These are phyloP conservation scores for Morpho helenor DNA, from an alignment of 2,888 invertebrate genomes.

Conservation along the genomic window DNA sequence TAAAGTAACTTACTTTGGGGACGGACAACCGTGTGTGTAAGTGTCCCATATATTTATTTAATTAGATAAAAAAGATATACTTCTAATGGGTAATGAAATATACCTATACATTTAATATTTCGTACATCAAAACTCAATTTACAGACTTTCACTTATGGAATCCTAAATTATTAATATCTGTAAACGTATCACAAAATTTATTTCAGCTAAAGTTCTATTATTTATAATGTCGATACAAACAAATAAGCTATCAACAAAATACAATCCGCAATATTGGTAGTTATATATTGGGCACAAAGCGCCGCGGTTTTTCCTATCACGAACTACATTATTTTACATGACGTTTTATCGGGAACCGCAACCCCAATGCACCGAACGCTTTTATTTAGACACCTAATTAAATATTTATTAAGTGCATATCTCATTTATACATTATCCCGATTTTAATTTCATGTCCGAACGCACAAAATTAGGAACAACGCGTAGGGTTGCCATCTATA, in stretches of 20 bases:
- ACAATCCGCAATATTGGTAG: constrained; percentile 19
- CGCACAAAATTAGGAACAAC: constrained; percentile 73
- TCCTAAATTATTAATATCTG: neutral
- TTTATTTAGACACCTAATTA: constrained; percentile 78
- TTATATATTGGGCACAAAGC: constrained; percentile 29
- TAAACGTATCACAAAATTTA: constrained; percentile 1
- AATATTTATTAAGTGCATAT: constrained; percentile 77
- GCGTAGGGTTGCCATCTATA: constrained; percentile 33
- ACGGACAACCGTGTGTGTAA: too few relatives aligned
- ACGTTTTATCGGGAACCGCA: constrained; percentile 55
- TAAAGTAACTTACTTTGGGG: too few relatives aligned
- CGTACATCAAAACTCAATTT: too few relatives aligned
- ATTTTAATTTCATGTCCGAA: constrained; percentile 77
- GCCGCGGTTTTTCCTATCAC: constrained; percentile 39
- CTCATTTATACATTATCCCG: constrained; percentile 75
- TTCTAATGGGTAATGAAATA: too few relatives aligned
- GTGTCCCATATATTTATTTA: too few relatives aligned
- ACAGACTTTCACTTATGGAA: neutral
- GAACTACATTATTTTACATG: constrained; percentile 52
- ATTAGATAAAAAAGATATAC: too few relatives aligned
- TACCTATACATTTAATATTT: too few relatives aligned
- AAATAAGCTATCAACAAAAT: constrained; percentile 24
- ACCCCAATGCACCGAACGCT: constrained; percentile 48
- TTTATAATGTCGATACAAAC: constrained; percentile 14
- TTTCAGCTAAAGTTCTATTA: constrained; percentile 3